Base-by-base conservation (phyloP, 2,797 vertebrate species). In the Alca torda region DNA sequence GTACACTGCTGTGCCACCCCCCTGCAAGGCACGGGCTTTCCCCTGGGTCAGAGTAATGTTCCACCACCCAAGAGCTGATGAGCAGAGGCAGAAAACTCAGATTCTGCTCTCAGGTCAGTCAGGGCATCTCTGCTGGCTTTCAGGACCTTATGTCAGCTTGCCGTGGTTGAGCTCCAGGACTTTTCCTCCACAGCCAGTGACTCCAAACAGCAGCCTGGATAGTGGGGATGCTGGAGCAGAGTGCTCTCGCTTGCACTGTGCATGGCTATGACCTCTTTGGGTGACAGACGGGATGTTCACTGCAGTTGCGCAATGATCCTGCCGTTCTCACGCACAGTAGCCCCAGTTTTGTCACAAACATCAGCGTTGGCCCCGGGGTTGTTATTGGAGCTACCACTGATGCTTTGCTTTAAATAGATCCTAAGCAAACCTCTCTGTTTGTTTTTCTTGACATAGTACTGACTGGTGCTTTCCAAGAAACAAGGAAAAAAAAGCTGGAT, bases 401-500 rank as follows among this genome's bases (percentile, higher is more conserved):
- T 90, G 87, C 81, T 91, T 92, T 87, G 48, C 96, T 97, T 98
- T 97, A 97, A 98, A 98, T 97, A 98, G 97, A 96, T 91, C 84
- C 84, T 93, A 91, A 96, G 96, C 92, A 97, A 98, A 97, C 87
- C 81, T 97, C 95, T 93, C 84, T 90, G 81, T 98, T 97, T 98
- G 97, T 98, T 98, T 98, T 98, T 98, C 96, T 98, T 98, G 97
- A 98, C 98, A 84, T 93, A 95, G 93, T 97, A 95, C 93, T 93
- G 78, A 95, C 87, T 96, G 89, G 93, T 96, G 97, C 98, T 98
- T 98, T 98, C 98, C 98, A 98, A 98, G 98, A 98, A 98, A 98
- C 35, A 88, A 92, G 90, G 73, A 10, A 68, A 95, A 97, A 90
- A 96, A 95, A 69, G 50, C 77, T 70, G 82, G 90, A 87, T 85